These are phyloP conservation scores for Rhabdomys dilectus DNA, from an alignment of 2,113 vertebrate species.

Conservation along the genomic window DNA sequence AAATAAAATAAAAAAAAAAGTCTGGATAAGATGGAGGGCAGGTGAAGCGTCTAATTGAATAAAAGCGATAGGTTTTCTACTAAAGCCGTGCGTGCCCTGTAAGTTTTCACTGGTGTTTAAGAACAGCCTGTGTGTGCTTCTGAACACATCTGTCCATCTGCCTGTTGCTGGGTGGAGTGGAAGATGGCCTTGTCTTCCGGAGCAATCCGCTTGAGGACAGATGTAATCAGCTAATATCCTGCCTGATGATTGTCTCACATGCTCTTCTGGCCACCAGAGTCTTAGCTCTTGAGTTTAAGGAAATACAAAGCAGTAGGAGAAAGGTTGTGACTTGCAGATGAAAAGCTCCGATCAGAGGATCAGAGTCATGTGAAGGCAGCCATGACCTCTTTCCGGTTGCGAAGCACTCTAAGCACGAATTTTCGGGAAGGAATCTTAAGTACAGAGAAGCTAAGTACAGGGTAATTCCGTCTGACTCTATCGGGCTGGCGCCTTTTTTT, in stretches of 20 bases:
- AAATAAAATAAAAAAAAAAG: constrained; percentile 57
- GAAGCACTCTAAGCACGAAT: not conserved
- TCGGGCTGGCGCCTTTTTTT: constrained; percentile 12
- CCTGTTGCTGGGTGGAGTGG: not conserved
- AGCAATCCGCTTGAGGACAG: not conserved
- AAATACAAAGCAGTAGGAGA: constrained; percentile 54
- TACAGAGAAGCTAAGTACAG: constrained; percentile 67
- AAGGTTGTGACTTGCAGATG: constrained; percentile 8
- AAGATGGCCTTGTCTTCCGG: not conserved
- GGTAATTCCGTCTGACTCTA: constrained; percentile 66
- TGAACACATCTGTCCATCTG: not conserved
- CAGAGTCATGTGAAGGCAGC: constrained; percentile 43
- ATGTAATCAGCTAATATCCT: not conserved
- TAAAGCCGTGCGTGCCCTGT: not conserved
- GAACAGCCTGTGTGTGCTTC: constrained; percentile 28
- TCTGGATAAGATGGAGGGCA: constrained; percentile 32
- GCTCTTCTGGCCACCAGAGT: not conserved
- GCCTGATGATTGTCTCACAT: not conserved
- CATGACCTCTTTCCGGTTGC: constrained; percentile 8
- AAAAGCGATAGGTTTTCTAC: constrained; percentile 53
- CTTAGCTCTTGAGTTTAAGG: constrained; percentile 54
- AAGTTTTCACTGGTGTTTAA: not conserved
- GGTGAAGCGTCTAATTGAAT: constrained; percentile 45
- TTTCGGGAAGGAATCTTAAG: constrained; percentile 54
- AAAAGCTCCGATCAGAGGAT: not conserved